Evolutionary conservation across 1,140 invertebrate species (phyloP), one percentile per base, ranked within the genome.

Genomic region (Marisa cornuarietis): DNA sequence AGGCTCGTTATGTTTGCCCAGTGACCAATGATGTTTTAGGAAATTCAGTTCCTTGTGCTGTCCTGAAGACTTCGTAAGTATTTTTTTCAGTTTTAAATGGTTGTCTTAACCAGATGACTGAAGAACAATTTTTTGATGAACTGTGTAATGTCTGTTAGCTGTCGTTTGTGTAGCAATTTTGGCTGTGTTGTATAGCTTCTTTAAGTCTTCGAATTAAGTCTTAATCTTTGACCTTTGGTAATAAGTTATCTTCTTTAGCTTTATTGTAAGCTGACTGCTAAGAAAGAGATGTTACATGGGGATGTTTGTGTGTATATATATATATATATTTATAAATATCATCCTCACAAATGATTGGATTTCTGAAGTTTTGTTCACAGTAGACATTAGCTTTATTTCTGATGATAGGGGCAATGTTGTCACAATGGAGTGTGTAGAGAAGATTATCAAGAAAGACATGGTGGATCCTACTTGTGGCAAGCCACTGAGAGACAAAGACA

Each of bases 361-460:
- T 6, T 42, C 31, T 42, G 6, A 42, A 65, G 2, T 65, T 65
- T n/a, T 68, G 20, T 68, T 68, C 7, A 24, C 7, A 68, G 8
- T 68, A 54, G 51, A 22, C 26, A 52, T 72, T 51, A 66, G 54
- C 58, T 49, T 75, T 62, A 22, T 61, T 65, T 74, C 9, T 76
- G 62, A 71, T 92, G 92, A 79, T 89, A 96, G 95, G 0, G 97
- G 98, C n/a, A 94, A 97, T 92, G 96, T 99, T 26, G 95, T 99
- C 0, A 99, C 98, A 18, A 93, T 97, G 93, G 97, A 99, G 89
- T 99, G 97, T 92, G 94, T 98, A 13, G 97, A 99, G 85, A 98
- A 98, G 88, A 93, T 99, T 9, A 97, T 99, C 71, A 97, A 96
- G 87, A 98, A 98, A 88, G 98, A 99, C 89, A 98, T 97, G 98